Conservation (phyloP, 1,140 invertebrate genomes). For the Agrypnia vestita region DNA sequence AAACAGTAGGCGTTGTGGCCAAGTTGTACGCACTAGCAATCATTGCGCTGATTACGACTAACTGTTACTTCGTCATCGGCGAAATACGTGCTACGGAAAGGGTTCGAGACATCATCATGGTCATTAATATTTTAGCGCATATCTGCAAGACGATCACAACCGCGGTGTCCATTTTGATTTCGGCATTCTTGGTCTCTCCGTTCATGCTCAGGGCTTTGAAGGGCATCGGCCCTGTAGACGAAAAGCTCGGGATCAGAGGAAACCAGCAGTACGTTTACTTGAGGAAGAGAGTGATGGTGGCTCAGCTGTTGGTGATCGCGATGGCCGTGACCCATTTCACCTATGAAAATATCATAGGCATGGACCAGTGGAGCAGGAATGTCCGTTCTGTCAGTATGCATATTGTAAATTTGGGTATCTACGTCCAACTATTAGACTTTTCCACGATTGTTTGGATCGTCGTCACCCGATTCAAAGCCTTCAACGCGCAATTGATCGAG, state of each 20-base stretch:
- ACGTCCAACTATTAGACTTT: constrained; percentile 47
- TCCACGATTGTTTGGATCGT: constrained; percentile 50
- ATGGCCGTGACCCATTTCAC: constrained; percentile 10
- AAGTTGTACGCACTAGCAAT: constrained; percentile 44
- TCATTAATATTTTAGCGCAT: constrained; percentile 37
- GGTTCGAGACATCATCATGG: constrained; percentile 1
- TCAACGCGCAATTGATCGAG: constrained; percentile 45
- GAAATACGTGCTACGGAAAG: neutral
- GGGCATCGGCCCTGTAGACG: constrained; percentile 46
- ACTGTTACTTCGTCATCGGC: constrained; percentile 10
- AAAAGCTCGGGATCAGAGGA: constrained; percentile 43
- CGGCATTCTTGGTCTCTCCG: constrained; percentile 38
- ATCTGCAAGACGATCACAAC: constrained; percentile 20
- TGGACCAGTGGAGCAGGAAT: constrained; percentile 21
- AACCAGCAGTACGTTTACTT: constrained; percentile 44
- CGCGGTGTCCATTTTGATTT: constrained; percentile 27
- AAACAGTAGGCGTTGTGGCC: constrained; percentile 13
- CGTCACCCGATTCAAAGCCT: constrained; percentile 45
- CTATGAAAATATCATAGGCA: constrained; percentile 33
- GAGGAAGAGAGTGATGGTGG: constrained; percentile 36
- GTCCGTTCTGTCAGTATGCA: constrained; percentile 14
- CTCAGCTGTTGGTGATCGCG: constrained; percentile 6
- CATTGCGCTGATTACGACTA: neutral
- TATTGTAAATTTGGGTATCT: constrained; percentile 25
- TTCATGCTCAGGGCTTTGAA: constrained; percentile 41